Base-by-base conservation (phyloP, 2,888 invertebrate species). In the Lymantria dispar region DNA sequence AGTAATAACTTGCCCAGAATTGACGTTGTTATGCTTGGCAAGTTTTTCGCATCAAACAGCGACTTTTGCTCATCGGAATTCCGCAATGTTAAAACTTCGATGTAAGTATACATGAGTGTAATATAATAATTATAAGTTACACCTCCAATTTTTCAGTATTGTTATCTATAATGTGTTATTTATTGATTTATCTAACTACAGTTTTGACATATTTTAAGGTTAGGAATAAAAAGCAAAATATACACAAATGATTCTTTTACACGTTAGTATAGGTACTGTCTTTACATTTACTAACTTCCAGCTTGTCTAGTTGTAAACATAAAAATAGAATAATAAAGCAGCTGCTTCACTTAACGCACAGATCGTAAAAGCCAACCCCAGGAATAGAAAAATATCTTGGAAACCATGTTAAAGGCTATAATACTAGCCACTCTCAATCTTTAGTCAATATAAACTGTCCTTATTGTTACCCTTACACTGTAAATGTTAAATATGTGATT, bases 51-150 rank as follows among this genome's bases (percentile, higher is more conserved):
- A 11, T 38, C 51, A 12, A 64, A 59, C 52, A 52, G 12, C 15
- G 56, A 61, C 43, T 63, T 58, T 50, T 58, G 59, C 30, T 60
- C 52, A 41, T 46, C 56, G 29, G 60, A 58, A 58, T 58, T 60
- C 37, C 41, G 58, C 29, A 58, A 58, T 54, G 63, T 60, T 47
- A 63, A 58, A 56, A 54, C 54, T 49, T 52, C 56, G 8, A 48
- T 58, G 56, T 58, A 58, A 58, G 60, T 63, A 59, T 22, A 22
- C 33, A 33, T 10, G 8, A 10, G 8, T 33, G 8, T 33, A 33
- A 33, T 33, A 33, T 33, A 33, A 33, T 33, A 2, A 33, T 10
- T 10, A 33, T 33, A 33, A 33, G 33, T 33, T 8, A 33, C 3
- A 33, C 10, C 8, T 7, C 10, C 10, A 33, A 33, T 33, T 10